Conservation (phyloP, 2,888 invertebrate genomes). For the Polietes domitor region DNA sequence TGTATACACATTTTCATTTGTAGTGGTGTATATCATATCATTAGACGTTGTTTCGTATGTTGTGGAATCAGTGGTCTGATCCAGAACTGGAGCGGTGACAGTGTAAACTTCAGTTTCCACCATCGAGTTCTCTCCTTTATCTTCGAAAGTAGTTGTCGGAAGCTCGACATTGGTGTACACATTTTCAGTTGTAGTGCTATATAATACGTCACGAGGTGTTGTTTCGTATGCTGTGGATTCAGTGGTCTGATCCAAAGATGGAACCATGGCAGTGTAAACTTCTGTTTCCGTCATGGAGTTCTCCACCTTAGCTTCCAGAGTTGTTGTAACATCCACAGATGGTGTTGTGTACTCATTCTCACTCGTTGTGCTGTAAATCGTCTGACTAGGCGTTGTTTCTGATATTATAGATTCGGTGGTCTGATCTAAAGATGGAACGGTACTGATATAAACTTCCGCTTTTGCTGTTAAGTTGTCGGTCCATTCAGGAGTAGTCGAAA, state of each 20-base stretch:
- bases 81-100: not conserved
- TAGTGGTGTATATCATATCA: not conserved
- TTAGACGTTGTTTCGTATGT: not conserved
- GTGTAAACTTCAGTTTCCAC: not conserved
- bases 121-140: too few species aligned
- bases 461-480: too few species aligned
- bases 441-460: not conserved
- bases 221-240: not conserved
- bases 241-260: not conserved
- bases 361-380: not conserved
- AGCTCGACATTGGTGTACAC: too few species aligned
- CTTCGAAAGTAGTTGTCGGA: too few species aligned
- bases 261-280: not conserved
- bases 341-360: not conserved
- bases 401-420: not conserved
- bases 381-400: not conserved
- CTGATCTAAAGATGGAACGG: not conserved
- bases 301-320: not conserved
- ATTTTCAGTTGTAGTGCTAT: too few species aligned
- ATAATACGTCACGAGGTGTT: not conserved
- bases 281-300: not conserved
- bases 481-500: too few species aligned
- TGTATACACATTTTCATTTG: not conserved
- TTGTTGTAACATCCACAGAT: not conserved
- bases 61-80: not conserved